phyloP scores from a whole-genome alignment of 2,113 vertebrate genomes.

The Coregonus clupeaformis region DNA sequence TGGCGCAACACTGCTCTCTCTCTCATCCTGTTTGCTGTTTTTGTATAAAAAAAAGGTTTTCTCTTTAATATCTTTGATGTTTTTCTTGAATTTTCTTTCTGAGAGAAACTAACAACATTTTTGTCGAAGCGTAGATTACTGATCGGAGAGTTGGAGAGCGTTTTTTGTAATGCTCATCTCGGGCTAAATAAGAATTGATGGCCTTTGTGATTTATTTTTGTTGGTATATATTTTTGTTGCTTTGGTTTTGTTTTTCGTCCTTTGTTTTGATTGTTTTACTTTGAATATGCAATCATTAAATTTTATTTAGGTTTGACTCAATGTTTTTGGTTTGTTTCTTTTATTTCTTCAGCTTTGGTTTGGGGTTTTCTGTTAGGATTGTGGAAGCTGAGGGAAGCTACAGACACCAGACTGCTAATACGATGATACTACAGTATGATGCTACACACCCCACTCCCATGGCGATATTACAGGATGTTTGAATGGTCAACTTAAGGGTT shows the following conservation, averaged over 20 bases:
- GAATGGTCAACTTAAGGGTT: not conserved
- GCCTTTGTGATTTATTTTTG: conserved; percentile 80
- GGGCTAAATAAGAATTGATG: conserved; percentile 84
- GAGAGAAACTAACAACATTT: conserved; percentile 21
- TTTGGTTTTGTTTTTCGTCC: conserved; percentile 85
- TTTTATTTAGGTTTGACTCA: conserved; percentile 95
- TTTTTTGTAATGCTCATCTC: conserved; percentile 81
- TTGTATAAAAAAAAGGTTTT: not conserved
- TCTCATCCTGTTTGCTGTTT: conserved; percentile 77
- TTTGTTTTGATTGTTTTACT: conserved; percentile 85
- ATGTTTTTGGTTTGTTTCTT: conserved; percentile 91
- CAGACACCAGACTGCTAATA: not conserved
- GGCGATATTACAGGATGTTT: not conserved
- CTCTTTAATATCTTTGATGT: conserved; percentile 29
- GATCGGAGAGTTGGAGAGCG: conserved; percentile 50
- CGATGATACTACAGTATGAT: conserved; percentile 7
- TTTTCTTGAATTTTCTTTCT: conserved; percentile 57
- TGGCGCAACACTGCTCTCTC: conserved; percentile 75
- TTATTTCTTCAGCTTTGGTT: conserved; percentile 39
- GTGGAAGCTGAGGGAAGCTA: not conserved
- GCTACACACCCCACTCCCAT: not conserved
- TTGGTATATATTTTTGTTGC: conserved; percentile 78
- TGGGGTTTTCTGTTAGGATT: conserved; percentile 17
- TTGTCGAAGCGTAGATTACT: conserved; percentile 33
- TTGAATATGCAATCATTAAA: conserved; percentile 98